Base-by-base conservation (phyloP, 1,140 invertebrate genomes). In the Drosophila dunni region DNA sequence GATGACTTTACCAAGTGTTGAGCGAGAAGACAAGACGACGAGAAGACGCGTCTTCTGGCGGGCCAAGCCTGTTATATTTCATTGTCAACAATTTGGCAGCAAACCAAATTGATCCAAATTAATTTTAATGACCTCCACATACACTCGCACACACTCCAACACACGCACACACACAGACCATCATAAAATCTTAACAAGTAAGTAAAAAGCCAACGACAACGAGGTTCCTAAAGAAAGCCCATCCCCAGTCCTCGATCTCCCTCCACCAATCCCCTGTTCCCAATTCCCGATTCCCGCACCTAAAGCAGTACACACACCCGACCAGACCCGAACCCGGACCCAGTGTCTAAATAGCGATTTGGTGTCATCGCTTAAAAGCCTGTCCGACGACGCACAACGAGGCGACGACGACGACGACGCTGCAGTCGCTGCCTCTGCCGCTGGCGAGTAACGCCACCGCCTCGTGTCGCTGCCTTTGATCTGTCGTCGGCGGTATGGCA, bases 51-150 rank as follows among this genome's bases (percentile, higher is more conserved):
- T 67, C 71, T 33, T 57, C 45, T 63, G 44, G 60, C 46, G 54
- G 58, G 51, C 67, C 61, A 10, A 11, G 45, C 64, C 81, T 76
- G 73, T 84, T 89, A 90, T 91, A 91, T 91, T 91, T 91, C 90
- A 91, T 91, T 91, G 90, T 91, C 90, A 91, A 88, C 90, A 91
- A 90, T 90, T 90, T 91, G 90, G 86, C 90, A 91, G 90, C 83
- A 73, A 73, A 79, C 90, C 79, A 91, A 91, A 91, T 91, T 91
- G 90, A 91, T 82, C 90, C 90, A 90, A 91, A 91, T 91, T 91
- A 91, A 91, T 91, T 91, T 91, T 91, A 91, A 91, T 91, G 86
- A 91, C 86, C 90, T 73, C 78, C 79, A 54, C 70, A 51, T 33
- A 81, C 63, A 29, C 78, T 81, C 74, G 81, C 54, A 72, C 45